These are phyloP conservation scores for Lethenteron camtschaticum DNA, from an alignment of 2,113 vertebrate species.

Conservation along the genomic window DNA sequence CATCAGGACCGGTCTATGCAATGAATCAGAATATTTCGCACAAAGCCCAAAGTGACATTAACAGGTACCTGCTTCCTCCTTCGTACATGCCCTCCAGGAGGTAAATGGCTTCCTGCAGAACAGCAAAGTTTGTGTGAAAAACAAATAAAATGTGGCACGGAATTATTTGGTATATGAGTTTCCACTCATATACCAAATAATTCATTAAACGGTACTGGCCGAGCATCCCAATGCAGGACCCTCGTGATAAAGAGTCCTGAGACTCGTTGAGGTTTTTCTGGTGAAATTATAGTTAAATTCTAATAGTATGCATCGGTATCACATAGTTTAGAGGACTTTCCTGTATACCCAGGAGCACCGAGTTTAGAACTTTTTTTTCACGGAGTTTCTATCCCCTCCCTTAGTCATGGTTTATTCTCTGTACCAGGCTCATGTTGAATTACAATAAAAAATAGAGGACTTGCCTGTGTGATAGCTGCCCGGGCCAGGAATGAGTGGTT, in stretches of 20 bases:
- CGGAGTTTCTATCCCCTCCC: background rate
- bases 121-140: conserved; percentile 8
- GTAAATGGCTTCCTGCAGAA: conserved; percentile 55
- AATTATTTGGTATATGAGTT: too few relatives aligned
- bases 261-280: background rate
- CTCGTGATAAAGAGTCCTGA: background rate
- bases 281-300: background rate
- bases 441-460: conserved; percentile 8
- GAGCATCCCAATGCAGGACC: too few relatives aligned
- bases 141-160: too few relatives aligned
- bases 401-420: background rate
- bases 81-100: conserved; percentile 54
- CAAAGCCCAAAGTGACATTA: too few relatives aligned
- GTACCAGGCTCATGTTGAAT: background rate
- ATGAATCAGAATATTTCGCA: too few relatives aligned
- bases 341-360: too few relatives aligned
- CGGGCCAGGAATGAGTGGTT: conserved; percentile 43
- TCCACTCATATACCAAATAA: too few relatives aligned
- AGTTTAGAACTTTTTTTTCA: background rate
- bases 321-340: too few relatives aligned
- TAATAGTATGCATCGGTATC: background rate
- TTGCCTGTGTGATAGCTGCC: conserved; percentile 50
- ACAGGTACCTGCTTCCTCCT: conserved; percentile 30
- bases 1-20: too few relatives aligned
- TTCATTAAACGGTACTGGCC: too few relatives aligned